phyloP scores from a whole-genome alignment of 1,140 invertebrate genomes.

The Heliconius nattereri region DNA sequence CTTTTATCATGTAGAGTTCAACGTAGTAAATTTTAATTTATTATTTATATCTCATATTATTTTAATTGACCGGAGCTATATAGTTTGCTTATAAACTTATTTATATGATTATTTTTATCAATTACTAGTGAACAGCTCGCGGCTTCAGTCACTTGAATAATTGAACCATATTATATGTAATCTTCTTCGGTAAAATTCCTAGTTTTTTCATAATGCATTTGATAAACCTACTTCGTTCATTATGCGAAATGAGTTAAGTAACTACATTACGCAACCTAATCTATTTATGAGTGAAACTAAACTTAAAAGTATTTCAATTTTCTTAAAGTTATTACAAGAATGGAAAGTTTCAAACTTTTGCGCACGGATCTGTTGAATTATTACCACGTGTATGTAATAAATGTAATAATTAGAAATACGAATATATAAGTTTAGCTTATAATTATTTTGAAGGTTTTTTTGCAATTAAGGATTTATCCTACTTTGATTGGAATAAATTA shows the following conservation, averaged over 20 bases:
- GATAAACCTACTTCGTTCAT: background rate
- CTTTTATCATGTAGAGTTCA: constrained; percentile 14
- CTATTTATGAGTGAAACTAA: constrained; percentile 27
- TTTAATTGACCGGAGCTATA: background rate
- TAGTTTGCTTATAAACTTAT: background rate
- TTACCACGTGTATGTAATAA: background rate
- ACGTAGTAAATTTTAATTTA: background rate
- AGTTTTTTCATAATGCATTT: background rate
- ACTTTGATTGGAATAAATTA: too few species aligned
- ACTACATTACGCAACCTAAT: constrained; percentile 17
- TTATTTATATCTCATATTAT: background rate
- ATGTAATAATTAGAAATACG: background rate
- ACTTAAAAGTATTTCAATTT: constrained; percentile 20
- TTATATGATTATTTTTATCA: background rate
- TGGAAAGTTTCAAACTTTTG: constrained; percentile 24
- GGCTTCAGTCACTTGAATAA: too few species aligned
- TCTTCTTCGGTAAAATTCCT: too few species aligned
- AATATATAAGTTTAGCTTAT: background rate
- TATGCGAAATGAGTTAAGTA: background rate
- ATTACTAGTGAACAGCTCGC: background rate
- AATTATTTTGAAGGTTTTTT: background rate
- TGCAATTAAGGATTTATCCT: background rate
- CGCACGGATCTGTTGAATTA: constrained; percentile 16
- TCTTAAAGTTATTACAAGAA: constrained; percentile 23
- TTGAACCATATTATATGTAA: too few species aligned